phyloP scores from a whole-genome alignment of 2,113 vertebrate genomes.

The Meriones unguiculatus region DNA sequence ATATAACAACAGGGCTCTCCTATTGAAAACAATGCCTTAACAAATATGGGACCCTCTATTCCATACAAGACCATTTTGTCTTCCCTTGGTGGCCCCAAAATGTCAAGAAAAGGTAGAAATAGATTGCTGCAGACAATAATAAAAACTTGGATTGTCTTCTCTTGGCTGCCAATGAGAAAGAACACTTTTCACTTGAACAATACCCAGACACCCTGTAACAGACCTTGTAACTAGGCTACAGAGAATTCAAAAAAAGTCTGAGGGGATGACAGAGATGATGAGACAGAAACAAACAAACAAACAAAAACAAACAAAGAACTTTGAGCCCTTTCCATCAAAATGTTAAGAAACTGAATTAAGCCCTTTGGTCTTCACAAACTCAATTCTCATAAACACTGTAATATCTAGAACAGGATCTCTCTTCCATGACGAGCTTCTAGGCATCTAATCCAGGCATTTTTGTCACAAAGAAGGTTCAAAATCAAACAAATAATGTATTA shows the following conservation, averaged over 20 bases:
- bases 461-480: neutral
- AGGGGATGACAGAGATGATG: neutral
- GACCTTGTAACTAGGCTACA: neutral
- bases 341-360: neutral
- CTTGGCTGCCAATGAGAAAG: neutral
- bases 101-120: slow-evolving; percentile 56
- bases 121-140: neutral
- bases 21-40: neutral
- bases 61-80: neutral
- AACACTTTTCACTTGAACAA: neutral
- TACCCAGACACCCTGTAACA: neutral
- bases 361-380: neutral
- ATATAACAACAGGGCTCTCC: neutral
- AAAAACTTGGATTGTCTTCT: neutral
- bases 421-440: neutral
- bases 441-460: neutral
- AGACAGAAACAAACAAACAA: neutral
- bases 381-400: neutral
- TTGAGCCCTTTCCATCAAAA: neutral
- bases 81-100: slow-evolving; percentile 27
- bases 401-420: neutral
- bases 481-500: neutral
- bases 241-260: neutral
- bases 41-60: neutral
- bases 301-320: neutral